Evolutionary conservation across 2,797 vertebrate genomes (phyloP), one percentile per base, ranked within the genome.

Genomic region (Rhinella marina): DNA sequence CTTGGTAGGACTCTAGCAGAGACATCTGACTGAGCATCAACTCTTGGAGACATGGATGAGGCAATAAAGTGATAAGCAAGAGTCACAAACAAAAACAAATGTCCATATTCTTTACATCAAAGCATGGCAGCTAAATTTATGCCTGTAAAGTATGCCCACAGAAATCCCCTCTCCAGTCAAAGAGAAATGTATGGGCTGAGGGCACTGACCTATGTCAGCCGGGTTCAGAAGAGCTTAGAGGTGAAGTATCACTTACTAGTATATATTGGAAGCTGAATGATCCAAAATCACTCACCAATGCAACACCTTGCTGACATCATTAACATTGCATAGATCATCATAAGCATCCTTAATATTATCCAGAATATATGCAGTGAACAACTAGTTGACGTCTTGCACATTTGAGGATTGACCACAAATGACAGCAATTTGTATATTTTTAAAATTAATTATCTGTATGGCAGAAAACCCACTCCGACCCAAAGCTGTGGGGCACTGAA

Each of bases 91-190:
- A 95, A 95, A 94, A 96, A 95, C 96, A 95, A 92, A 93, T 93
- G 94, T 93, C 93, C 92, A 94, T 90, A 87, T 90, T 76, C 90
- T 92, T 87, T 68, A 95, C 97, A 96, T 97, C 96, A 97, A 97
- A 97, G 97, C 66, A 89, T 92, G 54, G 2, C 78, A 90, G 90
- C 90, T 93, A 93, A 93, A 95, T 94, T 92, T 91, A 92, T 92
- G 91, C 41, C 19, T 64, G 79, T 23, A 73, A 88, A 84, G 73
- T 76, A 88, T 87, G 90, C 72, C 81, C 83, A 82, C 82, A 76
- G 85, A 89, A 56, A 79, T 88, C 76, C 19, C 56, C 81, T 79
- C 81, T 66, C 25, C 78, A 86, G 88, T 88, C 91, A 90, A 88
- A 89, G 85, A 57, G 61, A 86, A 89, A 89, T 89, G 79, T 85